Evolutionary conservation across 2,113 vertebrate genomes (phyloP).

Genomic region (Heterochromis multidens): DNA sequence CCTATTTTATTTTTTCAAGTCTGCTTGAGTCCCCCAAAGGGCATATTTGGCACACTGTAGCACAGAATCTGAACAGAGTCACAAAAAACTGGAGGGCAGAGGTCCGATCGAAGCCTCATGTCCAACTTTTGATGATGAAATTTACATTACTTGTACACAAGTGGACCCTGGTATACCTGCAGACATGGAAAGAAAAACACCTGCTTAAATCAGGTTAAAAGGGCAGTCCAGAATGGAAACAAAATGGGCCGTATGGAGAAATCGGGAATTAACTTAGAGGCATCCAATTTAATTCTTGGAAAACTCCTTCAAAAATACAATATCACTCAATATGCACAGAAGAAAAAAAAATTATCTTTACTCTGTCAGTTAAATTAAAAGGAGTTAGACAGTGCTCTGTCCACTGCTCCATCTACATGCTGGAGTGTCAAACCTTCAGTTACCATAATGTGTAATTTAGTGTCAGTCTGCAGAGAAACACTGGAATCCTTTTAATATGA

Average conservation of each 20-base stretch:
- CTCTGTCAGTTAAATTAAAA: slow-evolving; percentile 30
- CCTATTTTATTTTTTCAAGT: neutral
- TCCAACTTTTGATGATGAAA: too few species aligned
- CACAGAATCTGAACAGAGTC: neutral
- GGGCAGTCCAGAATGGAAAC: neutral
- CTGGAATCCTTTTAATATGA: slow-evolving; percentile 9
- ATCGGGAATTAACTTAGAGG: neutral
- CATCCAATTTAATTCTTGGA: neutral
- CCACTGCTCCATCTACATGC: neutral
- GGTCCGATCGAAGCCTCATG: too few species aligned
- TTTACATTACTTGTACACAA: too few species aligned
- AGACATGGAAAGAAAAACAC: too few species aligned
- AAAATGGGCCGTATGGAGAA: neutral
- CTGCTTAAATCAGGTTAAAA: neutral
- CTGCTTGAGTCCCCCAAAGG: neutral
- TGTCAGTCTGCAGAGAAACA: slow-evolving; percentile 25
- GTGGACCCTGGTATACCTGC: too few species aligned
- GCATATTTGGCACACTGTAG: fast-evolving
- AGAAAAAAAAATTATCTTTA: neutral
- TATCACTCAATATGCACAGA: neutral
- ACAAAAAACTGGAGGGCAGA: fast-evolving
- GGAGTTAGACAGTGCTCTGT: slow-evolving; percentile 20
- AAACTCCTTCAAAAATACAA: neutral
- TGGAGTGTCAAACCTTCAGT: neutral
- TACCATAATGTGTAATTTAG: slow-evolving; percentile 48